Evolutionary conservation across 2,797 vertebrate species (phyloP).

Genomic region (Gadopsis bispinosus): DNA sequence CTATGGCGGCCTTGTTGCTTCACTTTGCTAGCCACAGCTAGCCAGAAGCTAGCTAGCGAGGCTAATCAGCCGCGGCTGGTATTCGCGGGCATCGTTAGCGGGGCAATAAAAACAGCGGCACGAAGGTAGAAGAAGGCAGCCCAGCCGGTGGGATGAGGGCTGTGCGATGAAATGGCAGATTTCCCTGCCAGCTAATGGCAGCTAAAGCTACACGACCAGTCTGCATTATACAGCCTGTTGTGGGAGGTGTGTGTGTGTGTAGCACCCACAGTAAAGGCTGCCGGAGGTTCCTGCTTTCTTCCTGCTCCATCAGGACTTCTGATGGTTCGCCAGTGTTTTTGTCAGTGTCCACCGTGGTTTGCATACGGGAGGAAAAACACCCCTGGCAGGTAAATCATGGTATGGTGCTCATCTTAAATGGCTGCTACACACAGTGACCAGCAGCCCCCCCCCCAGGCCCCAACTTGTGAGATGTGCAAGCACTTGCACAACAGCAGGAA

Average conservation of each 20-base stretch:
- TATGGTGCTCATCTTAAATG: constrained; percentile 3
- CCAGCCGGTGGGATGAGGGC: constrained; percentile 14
- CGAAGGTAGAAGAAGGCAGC: constrained; percentile 63
- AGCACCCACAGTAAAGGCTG: constrained; percentile 9
- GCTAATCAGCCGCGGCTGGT: constrained; percentile 22
- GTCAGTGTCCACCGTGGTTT: not conserved
- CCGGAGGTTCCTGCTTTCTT: not conserved
- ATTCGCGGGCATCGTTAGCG: constrained; percentile 21
- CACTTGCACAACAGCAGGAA: not conserved
- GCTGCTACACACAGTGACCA: constrained; percentile 10
- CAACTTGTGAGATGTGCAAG: not conserved
- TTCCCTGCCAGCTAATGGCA: constrained; percentile 54
- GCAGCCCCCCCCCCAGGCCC: constrained; percentile 30
- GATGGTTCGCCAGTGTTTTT: constrained; percentile 7
- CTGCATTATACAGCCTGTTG: constrained; percentile 21
- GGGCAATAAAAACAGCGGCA: constrained; percentile 70
- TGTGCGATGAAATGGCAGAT: constrained; percentile 43
- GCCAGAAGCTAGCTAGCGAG: constrained; percentile 57
- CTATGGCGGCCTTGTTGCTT: constrained; percentile 61
- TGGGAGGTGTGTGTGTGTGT: constrained; percentile 5
- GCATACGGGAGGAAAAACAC: not conserved
- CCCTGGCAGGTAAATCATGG: constrained; percentile 3
- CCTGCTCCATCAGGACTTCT: not conserved
- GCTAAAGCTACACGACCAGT: constrained; percentile 63
- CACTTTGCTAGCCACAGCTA: constrained; percentile 50